phyloP scores from a whole-genome alignment of 37 sponge, comb jelly and placozoan genomes.

The Haliclona indistincta region DNA sequence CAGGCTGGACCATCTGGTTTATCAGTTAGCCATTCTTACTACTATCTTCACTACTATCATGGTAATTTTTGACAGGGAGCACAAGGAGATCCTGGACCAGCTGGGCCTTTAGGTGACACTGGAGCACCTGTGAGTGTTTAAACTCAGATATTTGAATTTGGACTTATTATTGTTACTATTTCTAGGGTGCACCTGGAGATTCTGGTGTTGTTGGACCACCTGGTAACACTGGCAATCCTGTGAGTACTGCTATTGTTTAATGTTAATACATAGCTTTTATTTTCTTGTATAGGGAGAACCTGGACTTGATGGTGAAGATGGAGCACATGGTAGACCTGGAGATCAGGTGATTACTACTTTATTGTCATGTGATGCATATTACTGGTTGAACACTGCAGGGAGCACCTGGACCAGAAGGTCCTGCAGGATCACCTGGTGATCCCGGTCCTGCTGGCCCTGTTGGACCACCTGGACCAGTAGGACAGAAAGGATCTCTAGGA shows the following conservation, averaged over 20 bases:
- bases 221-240: conserved; percentile 14
- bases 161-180: not conserved
- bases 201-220: conserved; percentile 69
- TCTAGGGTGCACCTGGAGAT: conserved; percentile 57
- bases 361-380: not conserved
- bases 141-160: not conserved
- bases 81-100: conserved; percentile 57
- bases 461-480: conserved; percentile 47
- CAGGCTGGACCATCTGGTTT: conserved; percentile 8
- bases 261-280: not conserved
- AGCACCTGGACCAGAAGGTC: conserved; percentile 29
- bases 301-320: conserved; percentile 17
- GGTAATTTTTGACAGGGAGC: conserved; percentile 23
- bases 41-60: not conserved
- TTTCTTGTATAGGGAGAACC: conserved; percentile 22
- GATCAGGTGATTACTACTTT: not conserved
- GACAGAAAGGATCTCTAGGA: conserved; percentile 60
- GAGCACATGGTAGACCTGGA: conserved; percentile 14
- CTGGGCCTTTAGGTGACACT: conserved; percentile 61
- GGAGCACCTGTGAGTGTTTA: conserved; percentile 47
- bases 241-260: not conserved
- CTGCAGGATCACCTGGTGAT: conserved; percentile 44
- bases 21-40: not conserved
- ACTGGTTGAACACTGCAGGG: conserved; percentile 5
- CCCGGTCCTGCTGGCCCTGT: conserved; percentile 38